phyloP scores from a whole-genome alignment of 2,113 vertebrate genomes.

The Sclerurus mexicanus region DNA sequence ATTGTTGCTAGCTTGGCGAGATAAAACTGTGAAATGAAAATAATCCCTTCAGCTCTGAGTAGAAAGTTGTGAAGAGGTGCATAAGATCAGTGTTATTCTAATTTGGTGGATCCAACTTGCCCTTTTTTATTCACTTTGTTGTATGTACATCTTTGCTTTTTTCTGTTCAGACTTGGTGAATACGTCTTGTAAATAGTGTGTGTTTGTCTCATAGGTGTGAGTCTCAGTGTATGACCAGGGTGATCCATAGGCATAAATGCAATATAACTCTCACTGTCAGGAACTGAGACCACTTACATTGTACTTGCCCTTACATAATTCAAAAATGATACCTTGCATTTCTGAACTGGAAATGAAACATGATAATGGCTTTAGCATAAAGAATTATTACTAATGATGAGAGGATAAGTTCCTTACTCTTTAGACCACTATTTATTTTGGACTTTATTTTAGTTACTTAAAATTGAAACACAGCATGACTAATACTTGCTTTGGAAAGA shows the following conservation, averaged over 20 bases:
- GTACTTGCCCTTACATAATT: neutral
- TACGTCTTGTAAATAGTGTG: neutral
- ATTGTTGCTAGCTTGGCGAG: neutral
- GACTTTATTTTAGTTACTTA: neutral
- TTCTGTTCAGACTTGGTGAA: neutral
- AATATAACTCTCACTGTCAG: neutral
- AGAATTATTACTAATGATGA: neutral
- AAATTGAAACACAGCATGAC: neutral
- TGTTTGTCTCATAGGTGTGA: neutral
- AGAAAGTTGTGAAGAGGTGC: neutral
- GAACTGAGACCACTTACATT: neutral
- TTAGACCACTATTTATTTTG: neutral
- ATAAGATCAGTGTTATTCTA: fast-evolving
- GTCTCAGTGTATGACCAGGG: neutral
- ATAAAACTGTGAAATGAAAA: neutral
- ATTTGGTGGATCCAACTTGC: neutral
- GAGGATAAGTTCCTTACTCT: neutral
- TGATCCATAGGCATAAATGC: neutral
- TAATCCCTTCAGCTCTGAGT: neutral
- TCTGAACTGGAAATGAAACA: neutral
- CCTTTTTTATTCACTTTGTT: neutral
- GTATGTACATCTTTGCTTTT: neutral
- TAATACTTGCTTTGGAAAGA: neutral
- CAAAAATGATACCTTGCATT: neutral
- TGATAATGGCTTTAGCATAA: neutral